Evolutionary conservation across 2,797 vertebrate species (phyloP), one percentile per base, ranked within the genome.

Genomic region (Amblyraja radiata): DNA sequence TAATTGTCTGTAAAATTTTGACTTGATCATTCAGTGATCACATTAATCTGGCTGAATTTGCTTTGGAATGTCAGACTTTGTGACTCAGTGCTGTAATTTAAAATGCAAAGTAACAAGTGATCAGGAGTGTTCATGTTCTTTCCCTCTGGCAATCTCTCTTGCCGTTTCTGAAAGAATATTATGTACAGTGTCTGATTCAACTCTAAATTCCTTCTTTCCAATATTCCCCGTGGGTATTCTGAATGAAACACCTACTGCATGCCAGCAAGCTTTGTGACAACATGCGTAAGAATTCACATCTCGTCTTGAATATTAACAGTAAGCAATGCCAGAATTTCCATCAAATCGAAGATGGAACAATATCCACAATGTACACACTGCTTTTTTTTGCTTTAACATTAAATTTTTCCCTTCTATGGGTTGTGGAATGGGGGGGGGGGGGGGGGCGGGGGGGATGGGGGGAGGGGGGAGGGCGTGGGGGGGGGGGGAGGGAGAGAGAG

Each of bases 91-190:
- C 84, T 88, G 63, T 36, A 88, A 68, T 36, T 68, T 88, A 88
- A 88, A 88, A 88, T 88, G 16, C n/a, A 88, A 88, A 88, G 84
- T 88, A 36, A 88, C 84, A 88, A 88, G 65, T 88, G 84, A 88
- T 88, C 63, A 16, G 61, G 84, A 88, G 63, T 88, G 84, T 65
- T 68, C 84, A 68, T 63, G 32, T 32, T 68, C 63, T 21, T 63
- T 36, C 84, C 84, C 61, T 88, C 84, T 36, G 61, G 84, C 84
- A 88, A 68, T 88, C 21, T 23, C 32, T 65, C 32, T 88, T 88
- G 84, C 32, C n/a, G 65, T 21, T 88, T 68, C n/a, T 6, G 68
- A 63, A 88, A 68, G 65, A 88, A 63, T 68, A 18, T 88, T 11
- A 63, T 68, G 84, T 11, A 36, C 32, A 88, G 68, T 88, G 84